These are phyloP conservation scores for Raphicerus campestris DNA, from an alignment of 2,113 vertebrate species.

Conservation along the genomic window DNA sequence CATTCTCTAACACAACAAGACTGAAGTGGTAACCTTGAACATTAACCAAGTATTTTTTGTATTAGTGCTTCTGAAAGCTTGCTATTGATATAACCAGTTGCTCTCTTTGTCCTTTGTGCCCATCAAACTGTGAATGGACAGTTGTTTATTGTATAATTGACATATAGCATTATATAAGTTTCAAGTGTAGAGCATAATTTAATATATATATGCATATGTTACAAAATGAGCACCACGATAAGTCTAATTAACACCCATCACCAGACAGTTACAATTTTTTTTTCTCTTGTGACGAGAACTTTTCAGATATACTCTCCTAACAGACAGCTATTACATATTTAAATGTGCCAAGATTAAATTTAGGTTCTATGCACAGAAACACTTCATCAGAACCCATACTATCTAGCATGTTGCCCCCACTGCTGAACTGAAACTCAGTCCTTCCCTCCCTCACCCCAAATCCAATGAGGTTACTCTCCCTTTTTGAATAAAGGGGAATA, in stretches of 20 bases:
- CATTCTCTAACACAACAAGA: background rate
- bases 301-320: background rate
- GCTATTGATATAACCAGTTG: background rate
- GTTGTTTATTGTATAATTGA: background rate
- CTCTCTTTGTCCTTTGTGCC: background rate
- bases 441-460: background rate
- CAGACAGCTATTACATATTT: background rate
- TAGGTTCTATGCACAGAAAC: background rate
- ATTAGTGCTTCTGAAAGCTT: background rate
- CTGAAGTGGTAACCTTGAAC: background rate
- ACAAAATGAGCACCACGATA: background rate
- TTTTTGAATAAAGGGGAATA: conserved; percentile 37
- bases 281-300: background rate
- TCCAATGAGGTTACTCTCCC: background rate
- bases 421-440: background rate
- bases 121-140: background rate
- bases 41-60: background rate
- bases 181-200: background rate
- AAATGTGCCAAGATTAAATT: background rate
- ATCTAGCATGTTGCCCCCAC: background rate
- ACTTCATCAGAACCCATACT: background rate
- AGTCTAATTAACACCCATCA: background rate
- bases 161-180: background rate
- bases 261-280: background rate
- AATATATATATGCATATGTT: background rate